A percentile compares a stretch with the other conserved stretches of the same genome.
Conservation (phyloP, 2,888 invertebrate genomes). For the Cataglyphis cursor region DNA sequence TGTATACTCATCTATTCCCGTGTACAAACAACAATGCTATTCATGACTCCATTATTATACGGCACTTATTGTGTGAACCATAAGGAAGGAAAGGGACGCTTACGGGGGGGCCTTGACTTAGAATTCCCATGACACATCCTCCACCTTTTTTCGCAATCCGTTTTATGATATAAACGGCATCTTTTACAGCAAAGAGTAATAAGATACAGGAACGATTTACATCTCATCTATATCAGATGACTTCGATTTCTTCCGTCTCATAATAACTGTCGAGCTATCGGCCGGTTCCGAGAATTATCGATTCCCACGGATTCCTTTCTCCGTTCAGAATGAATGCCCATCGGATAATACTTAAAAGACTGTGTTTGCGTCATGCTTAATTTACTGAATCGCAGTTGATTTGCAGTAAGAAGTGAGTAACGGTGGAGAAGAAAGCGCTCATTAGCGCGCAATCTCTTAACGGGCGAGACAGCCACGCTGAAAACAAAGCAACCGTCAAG, state of each 20-base stretch:
- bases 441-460: conserved; percentile 37
- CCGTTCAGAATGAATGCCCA: not conserved
- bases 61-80: conserved; percentile 63
- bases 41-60: conserved; percentile 59
- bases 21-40: conserved; percentile 66
- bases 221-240: not conserved
- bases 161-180: not conserved
- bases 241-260: not conserved
- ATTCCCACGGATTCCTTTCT: conserved; percentile 27
- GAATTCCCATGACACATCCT: conserved; percentile 68
- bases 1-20: conserved; percentile 64
- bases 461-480: conserved; percentile 9
- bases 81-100: conserved; percentile 8
- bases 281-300: not conserved
- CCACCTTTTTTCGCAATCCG: conserved; percentile 30
- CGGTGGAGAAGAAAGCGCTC: conserved; percentile 42
- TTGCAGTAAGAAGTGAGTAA: conserved; percentile 27
- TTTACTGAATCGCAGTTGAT: conserved; percentile 36
- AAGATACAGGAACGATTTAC: not conserved
- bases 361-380: conserved; percentile 37
- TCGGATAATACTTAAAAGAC: conserved; percentile 20
- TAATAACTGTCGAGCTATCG: not conserved
- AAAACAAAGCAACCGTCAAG: conserved; percentile 28
- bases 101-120: conserved; percentile 62
- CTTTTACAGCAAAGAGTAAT: not conserved